Conservation (phyloP, 1,140 invertebrate genomes). For the Calliopsis andreniformis region DNA sequence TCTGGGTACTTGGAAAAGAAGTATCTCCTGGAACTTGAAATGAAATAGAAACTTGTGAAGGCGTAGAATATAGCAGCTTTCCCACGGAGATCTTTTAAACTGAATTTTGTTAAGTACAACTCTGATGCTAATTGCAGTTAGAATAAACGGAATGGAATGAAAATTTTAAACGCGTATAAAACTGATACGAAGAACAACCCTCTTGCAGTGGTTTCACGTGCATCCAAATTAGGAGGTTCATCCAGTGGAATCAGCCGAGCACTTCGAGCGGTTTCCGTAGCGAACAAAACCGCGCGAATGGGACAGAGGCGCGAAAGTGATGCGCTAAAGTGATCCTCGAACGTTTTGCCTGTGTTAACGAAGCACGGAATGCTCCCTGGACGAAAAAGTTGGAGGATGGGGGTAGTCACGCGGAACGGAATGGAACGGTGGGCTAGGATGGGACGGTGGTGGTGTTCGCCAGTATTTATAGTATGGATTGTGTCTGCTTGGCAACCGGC, state of each 20-base stretch:
- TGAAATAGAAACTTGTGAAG: too few species aligned
- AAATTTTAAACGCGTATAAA: too few species aligned
- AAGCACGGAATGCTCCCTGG: constrained; percentile 37
- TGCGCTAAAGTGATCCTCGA: constrained; percentile 18
- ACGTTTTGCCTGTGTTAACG: constrained; percentile 39
- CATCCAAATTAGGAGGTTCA: background rate
- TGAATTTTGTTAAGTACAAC: too few species aligned
- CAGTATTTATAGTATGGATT: constrained; percentile 78
- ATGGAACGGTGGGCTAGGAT: constrained; percentile 63
- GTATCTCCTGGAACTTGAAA: too few species aligned
- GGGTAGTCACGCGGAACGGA: constrained; percentile 58
- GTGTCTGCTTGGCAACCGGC: constrained; percentile 76
- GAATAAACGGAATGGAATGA: too few species aligned
- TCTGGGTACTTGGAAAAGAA: too few species aligned
- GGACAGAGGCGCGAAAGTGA: constrained; percentile 11
- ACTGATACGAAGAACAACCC: background rate
- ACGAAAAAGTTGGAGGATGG: constrained; percentile 44
- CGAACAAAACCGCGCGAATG: background rate
- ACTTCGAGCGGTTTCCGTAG: background rate
- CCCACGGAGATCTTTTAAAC: too few species aligned
- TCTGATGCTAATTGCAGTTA: too few species aligned
- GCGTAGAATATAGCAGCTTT: too few species aligned
- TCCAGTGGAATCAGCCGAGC: background rate
- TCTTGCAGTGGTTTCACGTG: background rate
- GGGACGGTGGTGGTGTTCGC: constrained; percentile 58